Conservation (phyloP, 2,888 invertebrate species). For the Steinernema carpocapsae region DNA sequence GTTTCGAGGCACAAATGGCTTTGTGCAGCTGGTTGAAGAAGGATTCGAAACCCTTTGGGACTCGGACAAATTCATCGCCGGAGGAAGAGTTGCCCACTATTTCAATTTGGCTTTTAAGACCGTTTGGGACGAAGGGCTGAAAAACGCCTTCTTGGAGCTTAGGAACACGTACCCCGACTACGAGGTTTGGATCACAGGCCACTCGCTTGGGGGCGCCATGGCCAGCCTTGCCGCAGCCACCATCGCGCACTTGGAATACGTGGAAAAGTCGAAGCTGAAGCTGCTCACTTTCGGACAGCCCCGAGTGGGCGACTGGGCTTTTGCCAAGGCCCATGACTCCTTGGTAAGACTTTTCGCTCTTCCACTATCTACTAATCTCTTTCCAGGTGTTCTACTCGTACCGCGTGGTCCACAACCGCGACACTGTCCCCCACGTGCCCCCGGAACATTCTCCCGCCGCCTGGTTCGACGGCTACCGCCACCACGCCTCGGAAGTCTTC, state of each 20-base stretch:
- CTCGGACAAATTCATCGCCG: conserved; percentile 50
- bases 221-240: conserved; percentile 56
- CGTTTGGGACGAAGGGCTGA: conserved; percentile 56
- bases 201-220: conserved; percentile 58
- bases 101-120: conserved; percentile 51
- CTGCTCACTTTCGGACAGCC: conserved; percentile 60
- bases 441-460: no score
- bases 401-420: conserved; percentile 26
- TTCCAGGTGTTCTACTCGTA: conserved; percentile 11
- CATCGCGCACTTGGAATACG: conserved; percentile 46
- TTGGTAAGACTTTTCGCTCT: conserved; percentile 43
- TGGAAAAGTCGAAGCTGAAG: conserved; percentile 46
- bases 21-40: conserved; percentile 50
- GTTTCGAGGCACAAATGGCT: conserved; percentile 48
- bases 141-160: conserved; percentile 51
- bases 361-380: no score
- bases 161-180: conserved; percentile 48
- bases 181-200: conserved; percentile 56
- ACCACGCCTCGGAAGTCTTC: neutral
- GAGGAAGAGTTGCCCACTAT: conserved; percentile 54
- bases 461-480: conserved; percentile 4
- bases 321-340: conserved; percentile 51
- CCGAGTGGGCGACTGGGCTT: conserved; percentile 53
- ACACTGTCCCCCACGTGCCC: neutral
- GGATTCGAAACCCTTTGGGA: conserved; percentile 43